These are phyloP conservation scores for Chondrosia reniformis DNA, from an alignment of 37 sponge, comb jelly and placozoan genomes.

Conservation along the genomic window DNA sequence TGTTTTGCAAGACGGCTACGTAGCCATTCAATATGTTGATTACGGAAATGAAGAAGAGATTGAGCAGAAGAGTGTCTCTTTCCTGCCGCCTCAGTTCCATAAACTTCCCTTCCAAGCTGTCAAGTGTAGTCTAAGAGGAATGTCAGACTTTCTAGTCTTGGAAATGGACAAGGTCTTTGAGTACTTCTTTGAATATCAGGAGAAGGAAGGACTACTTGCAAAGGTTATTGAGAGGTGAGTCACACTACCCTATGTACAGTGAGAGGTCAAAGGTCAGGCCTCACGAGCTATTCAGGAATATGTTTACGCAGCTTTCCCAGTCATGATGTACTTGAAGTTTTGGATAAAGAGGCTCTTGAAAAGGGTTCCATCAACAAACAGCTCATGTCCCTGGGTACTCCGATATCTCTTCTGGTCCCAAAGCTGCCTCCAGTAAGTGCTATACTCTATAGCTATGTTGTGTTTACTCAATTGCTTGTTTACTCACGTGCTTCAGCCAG, in stretches of 20 bases:
- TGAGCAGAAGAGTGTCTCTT: not conserved
- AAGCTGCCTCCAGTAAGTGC: slow-evolving; percentile 38
- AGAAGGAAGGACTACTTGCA: slow-evolving; percentile 21
- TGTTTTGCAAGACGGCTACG: not conserved
- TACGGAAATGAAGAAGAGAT: slow-evolving; percentile 58
- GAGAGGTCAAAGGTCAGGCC: too few species aligned
- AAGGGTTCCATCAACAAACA: slow-evolving; percentile 42
- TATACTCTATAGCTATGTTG: not conserved
- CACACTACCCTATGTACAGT: not conserved
- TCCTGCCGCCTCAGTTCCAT: slow-evolving; percentile 47
- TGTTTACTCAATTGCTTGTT: not conserved
- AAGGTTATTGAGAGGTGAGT: slow-evolving; percentile 50
- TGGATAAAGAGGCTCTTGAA: slow-evolving; percentile 19
- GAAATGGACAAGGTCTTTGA: slow-evolving; percentile 19
- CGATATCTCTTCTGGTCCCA: slow-evolving; percentile 33
- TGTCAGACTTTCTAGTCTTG: slow-evolving; percentile 1
- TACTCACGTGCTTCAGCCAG: too few species aligned
- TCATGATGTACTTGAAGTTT: slow-evolving; percentile 43
- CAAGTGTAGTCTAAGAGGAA: slow-evolving; percentile 53
- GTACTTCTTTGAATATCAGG: slow-evolving; percentile 22
- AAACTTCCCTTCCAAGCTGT: slow-evolving; percentile 64
- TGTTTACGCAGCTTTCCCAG: slow-evolving; percentile 51
- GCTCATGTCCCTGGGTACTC: slow-evolving; percentile 28
- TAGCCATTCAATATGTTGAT: slow-evolving; percentile 35
- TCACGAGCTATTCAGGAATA: too few species aligned